Evolutionary conservation across 2,888 invertebrate species (phyloP).

Genomic region (Drosophila neonasuta): DNA sequence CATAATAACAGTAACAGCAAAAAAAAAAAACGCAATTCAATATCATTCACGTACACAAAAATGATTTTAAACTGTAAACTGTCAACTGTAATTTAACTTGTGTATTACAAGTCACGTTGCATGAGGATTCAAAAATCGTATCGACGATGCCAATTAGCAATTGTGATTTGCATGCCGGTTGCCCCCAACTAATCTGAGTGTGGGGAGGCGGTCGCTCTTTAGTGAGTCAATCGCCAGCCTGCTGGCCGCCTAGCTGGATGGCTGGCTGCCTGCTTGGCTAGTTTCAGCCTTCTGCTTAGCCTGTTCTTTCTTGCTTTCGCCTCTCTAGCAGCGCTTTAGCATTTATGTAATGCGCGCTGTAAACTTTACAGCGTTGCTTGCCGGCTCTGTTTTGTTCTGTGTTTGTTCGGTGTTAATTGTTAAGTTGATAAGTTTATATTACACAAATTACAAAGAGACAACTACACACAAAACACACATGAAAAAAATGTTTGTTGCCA

Average conservation of each 20-base stretch:
- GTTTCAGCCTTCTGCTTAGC: constrained; percentile 2
- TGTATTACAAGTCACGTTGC: constrained; percentile 26
- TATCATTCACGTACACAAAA: constrained; percentile 31
- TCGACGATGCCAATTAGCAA: constrained; percentile 34
- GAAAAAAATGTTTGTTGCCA: constrained; percentile 2
- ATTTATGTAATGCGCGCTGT: constrained; percentile 64
- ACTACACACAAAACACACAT: constrained; percentile 11
- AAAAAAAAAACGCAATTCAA: constrained; percentile 7
- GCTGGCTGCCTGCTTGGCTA: not conserved
- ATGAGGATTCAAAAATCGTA: constrained; percentile 14
- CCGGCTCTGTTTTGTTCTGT: constrained; percentile 21
- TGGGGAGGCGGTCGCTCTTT: constrained; percentile 8
- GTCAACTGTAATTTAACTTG: constrained; percentile 15
- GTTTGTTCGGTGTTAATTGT: not conserved
- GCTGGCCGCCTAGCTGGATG: not conserved
- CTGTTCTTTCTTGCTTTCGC: not conserved
- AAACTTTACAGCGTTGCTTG: constrained; percentile 62
- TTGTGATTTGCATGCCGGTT: constrained; percentile 20
- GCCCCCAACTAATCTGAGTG: constrained; percentile 14
- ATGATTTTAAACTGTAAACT: constrained; percentile 23
- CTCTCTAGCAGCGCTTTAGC: constrained; percentile 40
- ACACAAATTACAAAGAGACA: constrained; percentile 15
- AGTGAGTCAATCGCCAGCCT: constrained; percentile 29
- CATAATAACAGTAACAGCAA: constrained; percentile 14
- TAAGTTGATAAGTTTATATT: constrained; percentile 14